Percentiles rank a stretch among this genome's conserved stretches.
Evolutionary conservation across 1,140 invertebrate species (phyloP).

Genomic region (Drosophila ficusphila): DNA sequence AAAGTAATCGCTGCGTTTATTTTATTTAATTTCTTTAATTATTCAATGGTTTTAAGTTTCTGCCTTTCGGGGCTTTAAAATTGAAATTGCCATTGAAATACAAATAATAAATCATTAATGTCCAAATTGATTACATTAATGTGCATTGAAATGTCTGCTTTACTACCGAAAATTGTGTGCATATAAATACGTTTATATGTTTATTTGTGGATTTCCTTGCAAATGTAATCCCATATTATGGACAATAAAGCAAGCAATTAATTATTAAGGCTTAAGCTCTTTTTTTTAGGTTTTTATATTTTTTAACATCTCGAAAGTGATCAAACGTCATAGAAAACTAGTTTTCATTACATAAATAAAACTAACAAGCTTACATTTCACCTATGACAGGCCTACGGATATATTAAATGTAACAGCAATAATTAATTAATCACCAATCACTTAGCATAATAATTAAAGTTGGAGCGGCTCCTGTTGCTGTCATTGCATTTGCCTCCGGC

Average conservation of each 20-base stretch:
- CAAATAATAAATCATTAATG: slow-evolving; percentile 71
- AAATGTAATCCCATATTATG: slow-evolving; percentile 18
- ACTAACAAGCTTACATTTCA: neutral
- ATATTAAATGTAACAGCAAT: slow-evolving; percentile 1
- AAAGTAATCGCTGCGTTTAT: slow-evolving; percentile 26
- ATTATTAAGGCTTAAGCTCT: slow-evolving; percentile 3
- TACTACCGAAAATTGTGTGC: neutral
- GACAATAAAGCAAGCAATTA: neutral
- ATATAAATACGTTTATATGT: neutral
- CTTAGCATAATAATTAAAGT: slow-evolving; percentile 26
- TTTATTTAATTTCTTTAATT: slow-evolving; percentile 65
- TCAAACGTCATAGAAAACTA: neutral
- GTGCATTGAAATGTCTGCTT: slow-evolving; percentile 42
- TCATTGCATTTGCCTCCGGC: neutral
- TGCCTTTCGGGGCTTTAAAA: slow-evolving; percentile 19
- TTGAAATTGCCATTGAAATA: slow-evolving; percentile 45
- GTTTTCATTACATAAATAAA: neutral
- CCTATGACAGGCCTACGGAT: slow-evolving; percentile 1
- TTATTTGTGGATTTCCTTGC: slow-evolving; percentile 8
- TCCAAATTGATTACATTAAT: slow-evolving; percentile 58
- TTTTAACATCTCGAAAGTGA: neutral
- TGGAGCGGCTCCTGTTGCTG: slow-evolving; percentile 16
- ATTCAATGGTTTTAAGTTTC: slow-evolving; percentile 46
- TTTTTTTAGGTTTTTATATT: neutral
- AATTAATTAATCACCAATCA: slow-evolving; percentile 27